Evolutionary conservation across 2,888 invertebrate genomes (phyloP).

Genomic region (Pilophorus perplexus): DNA sequence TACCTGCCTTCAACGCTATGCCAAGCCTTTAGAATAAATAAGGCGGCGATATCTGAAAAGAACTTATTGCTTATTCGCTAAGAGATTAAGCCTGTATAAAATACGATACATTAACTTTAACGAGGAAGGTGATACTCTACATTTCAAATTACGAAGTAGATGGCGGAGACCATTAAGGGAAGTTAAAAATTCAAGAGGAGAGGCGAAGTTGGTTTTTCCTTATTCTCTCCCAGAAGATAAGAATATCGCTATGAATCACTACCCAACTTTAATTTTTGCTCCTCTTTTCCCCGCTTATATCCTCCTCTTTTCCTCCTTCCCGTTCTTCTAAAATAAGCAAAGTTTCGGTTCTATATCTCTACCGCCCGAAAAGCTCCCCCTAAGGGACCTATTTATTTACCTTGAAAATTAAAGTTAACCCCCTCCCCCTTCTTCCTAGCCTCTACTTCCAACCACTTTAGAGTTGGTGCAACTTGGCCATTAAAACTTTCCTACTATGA

Average conservation of each 20-base stretch:
- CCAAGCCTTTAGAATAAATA: no score
- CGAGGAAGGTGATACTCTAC: slow-evolving; percentile 4
- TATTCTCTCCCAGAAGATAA: slow-evolving; percentile 10
- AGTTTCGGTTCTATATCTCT: slow-evolving; percentile 30
- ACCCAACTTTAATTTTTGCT: slow-evolving; percentile 37
- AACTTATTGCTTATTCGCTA: no score
- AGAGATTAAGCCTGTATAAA: no score
- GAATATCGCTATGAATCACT: slow-evolving; percentile 28
- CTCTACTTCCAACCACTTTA: slow-evolving; percentile 29
- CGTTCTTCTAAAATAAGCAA: slow-evolving; percentile 28
- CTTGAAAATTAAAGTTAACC: slow-evolving; percentile 38
- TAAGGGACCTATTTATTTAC: slow-evolving; percentile 39
- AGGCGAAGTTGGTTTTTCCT: slow-evolving; percentile 14
- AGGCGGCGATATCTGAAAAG: no score
- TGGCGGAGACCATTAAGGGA: slow-evolving; percentile 11
- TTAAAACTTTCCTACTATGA: slow-evolving; percentile 37
- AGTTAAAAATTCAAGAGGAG: slow-evolving; percentile 33
- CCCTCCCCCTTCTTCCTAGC: slow-evolving; percentile 2
- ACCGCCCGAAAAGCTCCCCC: slow-evolving; percentile 2
- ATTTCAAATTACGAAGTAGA: slow-evolving; percentile 21
- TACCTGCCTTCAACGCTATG: no score
- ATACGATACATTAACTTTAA: slow-evolving; percentile 19
- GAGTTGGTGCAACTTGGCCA: slow-evolving; percentile 39
- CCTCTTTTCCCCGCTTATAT: neutral
- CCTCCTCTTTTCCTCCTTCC: neutral